These are phyloP conservation scores for Dysmachus trigonus DNA, from an alignment of 2,888 invertebrate species.

Conservation along the genomic window DNA sequence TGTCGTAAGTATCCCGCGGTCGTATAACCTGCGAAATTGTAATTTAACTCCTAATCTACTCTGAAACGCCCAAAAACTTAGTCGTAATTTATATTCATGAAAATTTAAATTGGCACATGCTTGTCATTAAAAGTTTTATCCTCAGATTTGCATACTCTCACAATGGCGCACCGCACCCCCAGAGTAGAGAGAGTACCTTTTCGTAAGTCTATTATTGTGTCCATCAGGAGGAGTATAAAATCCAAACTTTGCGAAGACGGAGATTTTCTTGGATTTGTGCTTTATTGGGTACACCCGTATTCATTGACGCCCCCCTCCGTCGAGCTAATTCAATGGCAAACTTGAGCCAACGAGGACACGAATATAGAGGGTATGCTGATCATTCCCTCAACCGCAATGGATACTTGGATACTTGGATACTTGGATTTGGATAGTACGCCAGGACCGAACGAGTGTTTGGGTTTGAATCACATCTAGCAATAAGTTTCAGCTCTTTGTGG, in stretches of 20 bases:
- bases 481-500: neutral
- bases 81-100: constrained; percentile 50
- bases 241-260: constrained; percentile 4
- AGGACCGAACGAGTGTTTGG: neutral
- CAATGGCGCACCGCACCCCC: neutral
- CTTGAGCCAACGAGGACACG: neutral
- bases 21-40: constrained; percentile 32
- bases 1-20: neutral
- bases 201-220: constrained; percentile 34
- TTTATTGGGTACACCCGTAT: constrained; percentile 31
- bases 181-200: constrained; percentile 33
- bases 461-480: constrained; percentile 1
- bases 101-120: constrained; percentile 51
- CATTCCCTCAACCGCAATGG: neutral
- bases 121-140: constrained; percentile 51
- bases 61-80: constrained; percentile 33
- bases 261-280: constrained; percentile 32
- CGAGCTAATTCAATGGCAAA: neutral
- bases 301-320: constrained; percentile 11
- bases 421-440: neutral
- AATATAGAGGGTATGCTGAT: neutral
- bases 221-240: constrained; percentile 34
- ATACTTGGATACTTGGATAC: too few species aligned
- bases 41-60: constrained; percentile 36
- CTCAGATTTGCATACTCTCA: constrained; percentile 48